These are phyloP conservation scores for Pteropus rufus DNA, from an alignment of 2,797 vertebrate species.

Conservation along the genomic window DNA sequence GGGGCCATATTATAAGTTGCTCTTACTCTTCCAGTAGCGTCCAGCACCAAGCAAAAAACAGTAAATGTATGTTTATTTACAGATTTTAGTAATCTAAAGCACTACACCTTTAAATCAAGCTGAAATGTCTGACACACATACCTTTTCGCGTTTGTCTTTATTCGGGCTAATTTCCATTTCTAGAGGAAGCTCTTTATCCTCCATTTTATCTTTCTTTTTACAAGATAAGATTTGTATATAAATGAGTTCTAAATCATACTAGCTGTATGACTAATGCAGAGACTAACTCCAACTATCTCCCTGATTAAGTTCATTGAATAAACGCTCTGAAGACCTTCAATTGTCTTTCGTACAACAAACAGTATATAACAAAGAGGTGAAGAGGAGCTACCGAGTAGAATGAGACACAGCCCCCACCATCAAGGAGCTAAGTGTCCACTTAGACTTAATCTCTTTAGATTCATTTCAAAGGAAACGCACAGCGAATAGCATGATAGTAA, in stretches of 20 bases:
- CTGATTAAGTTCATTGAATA: not conserved
- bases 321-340: not conserved
- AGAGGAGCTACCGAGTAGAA: not conserved
- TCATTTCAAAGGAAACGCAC: not conserved
- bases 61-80: not conserved
- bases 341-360: not conserved
- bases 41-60: not conserved
- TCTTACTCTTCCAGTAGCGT: not conserved
- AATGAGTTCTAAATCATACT: not conserved
- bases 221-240: slow-evolving; percentile 22
- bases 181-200: not conserved
- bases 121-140: not conserved
- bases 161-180: slow-evolving; percentile 23
- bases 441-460: not conserved
- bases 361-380: not conserved
- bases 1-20: not conserved
- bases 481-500: not conserved
- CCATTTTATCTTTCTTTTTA: not conserved
- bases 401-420: not conserved
- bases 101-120: not conserved
- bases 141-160: not conserved
- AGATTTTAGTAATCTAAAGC: not conserved
- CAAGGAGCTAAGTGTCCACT: not conserved
- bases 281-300: not conserved
- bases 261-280: not conserved